Percentiles rank a stretch among this genome's conserved stretches.
These are phyloP conservation scores for Equus przewalskii DNA, from an alignment of 2,113 vertebrate species.

Conservation along the genomic window DNA sequence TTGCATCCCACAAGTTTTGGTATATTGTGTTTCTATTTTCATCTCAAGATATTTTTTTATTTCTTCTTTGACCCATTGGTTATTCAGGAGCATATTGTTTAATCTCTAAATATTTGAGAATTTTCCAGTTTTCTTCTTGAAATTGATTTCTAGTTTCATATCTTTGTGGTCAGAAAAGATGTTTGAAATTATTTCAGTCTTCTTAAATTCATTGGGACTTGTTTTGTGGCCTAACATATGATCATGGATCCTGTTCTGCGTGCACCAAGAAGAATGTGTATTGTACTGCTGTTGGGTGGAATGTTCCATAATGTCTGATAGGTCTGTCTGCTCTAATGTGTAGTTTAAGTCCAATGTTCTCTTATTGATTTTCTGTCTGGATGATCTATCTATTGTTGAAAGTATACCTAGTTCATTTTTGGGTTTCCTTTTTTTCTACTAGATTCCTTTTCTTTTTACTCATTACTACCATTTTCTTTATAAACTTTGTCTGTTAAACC, in stretches of 20 bases:
- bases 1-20: too few relatives aligned
- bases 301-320: background rate
- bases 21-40: too few relatives aligned
- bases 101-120: too few relatives aligned
- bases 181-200: too few relatives aligned
- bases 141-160: too few relatives aligned
- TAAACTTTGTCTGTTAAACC: background rate
- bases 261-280: background rate
- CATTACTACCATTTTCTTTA: background rate
- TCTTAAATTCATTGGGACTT: too few relatives aligned
- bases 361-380: background rate
- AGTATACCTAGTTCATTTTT: background rate
- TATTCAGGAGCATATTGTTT: too few relatives aligned
- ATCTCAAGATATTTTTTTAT: too few relatives aligned
- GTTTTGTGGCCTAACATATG: background rate
- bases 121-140: too few relatives aligned
- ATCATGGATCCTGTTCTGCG: background rate
- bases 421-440: background rate
- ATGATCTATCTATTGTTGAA: background rate
- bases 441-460: background rate
- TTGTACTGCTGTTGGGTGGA: background rate
- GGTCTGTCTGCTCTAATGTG: background rate
- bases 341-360: background rate
- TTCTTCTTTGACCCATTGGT: too few relatives aligned
- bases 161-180: too few relatives aligned